Evolutionary conservation across 2,113 vertebrate genomes (phyloP).

Genomic region (Urocynchramus pylzowi): DNA sequence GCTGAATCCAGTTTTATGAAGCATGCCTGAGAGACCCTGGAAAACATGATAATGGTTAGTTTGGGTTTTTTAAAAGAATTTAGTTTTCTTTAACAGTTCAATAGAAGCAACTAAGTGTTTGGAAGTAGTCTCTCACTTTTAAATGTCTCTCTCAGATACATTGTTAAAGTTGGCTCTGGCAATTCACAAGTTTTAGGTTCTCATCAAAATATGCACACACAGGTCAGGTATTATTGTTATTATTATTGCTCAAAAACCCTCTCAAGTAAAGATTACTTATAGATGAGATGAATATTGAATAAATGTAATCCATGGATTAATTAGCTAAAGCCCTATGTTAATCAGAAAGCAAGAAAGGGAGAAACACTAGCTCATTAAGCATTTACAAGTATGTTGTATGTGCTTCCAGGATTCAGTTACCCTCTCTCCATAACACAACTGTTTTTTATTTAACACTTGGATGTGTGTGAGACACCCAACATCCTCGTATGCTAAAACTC

Average conservation of each 20-base stretch:
- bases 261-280: slow-evolving; percentile 43
- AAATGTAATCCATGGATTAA: slow-evolving; percentile 60
- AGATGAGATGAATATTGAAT: slow-evolving; percentile 48
- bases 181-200: neutral
- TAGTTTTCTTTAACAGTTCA: neutral
- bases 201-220: neutral
- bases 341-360: slow-evolving; percentile 56
- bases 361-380: slow-evolving; percentile 62
- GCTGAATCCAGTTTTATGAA: neutral
- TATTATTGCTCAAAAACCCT: neutral
- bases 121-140: neutral
- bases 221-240: neutral
- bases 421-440: slow-evolving; percentile 42
- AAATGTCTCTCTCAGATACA: neutral
- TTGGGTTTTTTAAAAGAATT: neutral
- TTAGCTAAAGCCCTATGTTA: slow-evolving; percentile 60
- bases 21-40: neutral
- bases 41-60: neutral
- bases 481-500: neutral
- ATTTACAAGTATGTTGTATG: slow-evolving; percentile 46
- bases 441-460: slow-evolving; percentile 58
- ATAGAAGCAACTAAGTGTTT: neutral
- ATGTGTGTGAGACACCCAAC: neutral
- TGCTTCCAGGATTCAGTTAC: slow-evolving; percentile 51
- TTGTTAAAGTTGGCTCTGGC: neutral